Evolutionary conservation across 2,797 vertebrate species (phyloP).

Genomic region (Tangara arthus): DNA sequence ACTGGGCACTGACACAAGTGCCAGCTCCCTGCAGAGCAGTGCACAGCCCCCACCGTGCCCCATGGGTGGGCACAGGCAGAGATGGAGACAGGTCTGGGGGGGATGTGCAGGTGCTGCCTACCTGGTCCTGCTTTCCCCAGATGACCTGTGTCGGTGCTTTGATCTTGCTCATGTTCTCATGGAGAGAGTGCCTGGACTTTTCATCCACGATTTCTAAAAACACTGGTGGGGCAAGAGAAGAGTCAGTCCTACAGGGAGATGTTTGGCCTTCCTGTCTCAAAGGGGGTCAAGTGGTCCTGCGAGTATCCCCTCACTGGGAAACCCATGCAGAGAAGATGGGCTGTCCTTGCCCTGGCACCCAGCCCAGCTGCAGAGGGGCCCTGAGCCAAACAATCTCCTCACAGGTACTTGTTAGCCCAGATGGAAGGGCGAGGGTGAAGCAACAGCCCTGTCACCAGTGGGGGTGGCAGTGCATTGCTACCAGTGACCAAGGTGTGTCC

Average conservation of each 20-base stretch:
- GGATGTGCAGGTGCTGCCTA: conserved; percentile 18
- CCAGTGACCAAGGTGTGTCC: background rate
- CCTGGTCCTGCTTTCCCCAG: conserved; percentile 97
- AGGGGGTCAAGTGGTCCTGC: background rate
- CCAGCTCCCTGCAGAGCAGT: fast-evolving
- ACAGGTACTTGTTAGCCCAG: background rate
- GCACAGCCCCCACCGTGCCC: fast-evolving
- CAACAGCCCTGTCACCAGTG: fast-evolving
- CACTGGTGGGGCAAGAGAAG: conserved; percentile 74
- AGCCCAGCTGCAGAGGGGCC: background rate
- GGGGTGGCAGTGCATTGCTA: background rate
- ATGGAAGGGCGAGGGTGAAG: background rate
- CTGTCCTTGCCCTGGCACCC: background rate
- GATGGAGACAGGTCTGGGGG: background rate
- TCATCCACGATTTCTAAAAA: conserved; percentile 84
- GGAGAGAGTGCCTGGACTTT: conserved; percentile 83
- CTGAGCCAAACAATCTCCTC: background rate
- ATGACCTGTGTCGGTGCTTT: conserved; percentile 85
- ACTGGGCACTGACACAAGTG: background rate
- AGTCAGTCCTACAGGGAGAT: background rate
- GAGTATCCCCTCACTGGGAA: background rate
- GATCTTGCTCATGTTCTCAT: conserved; percentile 88
- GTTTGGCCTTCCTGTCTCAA: background rate
- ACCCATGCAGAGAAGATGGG: background rate
- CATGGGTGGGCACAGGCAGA: background rate